A percentile compares a stretch with the other conserved stretches of the same genome.
Conservation (phyloP, 1,140 invertebrate species). For the Chrysoperla carnea region DNA sequence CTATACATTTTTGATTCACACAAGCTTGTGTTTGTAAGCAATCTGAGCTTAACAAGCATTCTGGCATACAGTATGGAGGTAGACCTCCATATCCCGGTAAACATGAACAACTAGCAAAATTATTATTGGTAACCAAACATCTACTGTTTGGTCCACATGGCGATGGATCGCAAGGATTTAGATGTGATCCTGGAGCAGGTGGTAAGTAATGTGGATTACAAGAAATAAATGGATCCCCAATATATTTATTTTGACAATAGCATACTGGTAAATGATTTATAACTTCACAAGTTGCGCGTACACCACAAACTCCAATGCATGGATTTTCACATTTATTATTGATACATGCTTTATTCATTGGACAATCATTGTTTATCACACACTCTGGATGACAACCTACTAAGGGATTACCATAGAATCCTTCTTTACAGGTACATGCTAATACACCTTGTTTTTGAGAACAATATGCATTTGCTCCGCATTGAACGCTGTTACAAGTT, state of each 20-base stretch:
- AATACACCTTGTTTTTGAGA: slow-evolving; percentile 31
- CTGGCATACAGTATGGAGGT: slow-evolving; percentile 61
- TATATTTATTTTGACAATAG: slow-evolving; percentile 48
- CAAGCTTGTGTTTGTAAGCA: slow-evolving; percentile 59
- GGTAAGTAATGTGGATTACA: slow-evolving; percentile 37
- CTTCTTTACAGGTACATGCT: slow-evolving; percentile 42
- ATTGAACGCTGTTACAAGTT: slow-evolving; percentile 45
- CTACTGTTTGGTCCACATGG: slow-evolving; percentile 64
- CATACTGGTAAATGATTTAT: slow-evolving; percentile 65
- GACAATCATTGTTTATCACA: slow-evolving; percentile 59
- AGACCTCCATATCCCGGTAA: slow-evolving; percentile 58
- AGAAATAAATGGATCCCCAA: slow-evolving; percentile 60
- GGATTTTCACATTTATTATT: slow-evolving; percentile 68
- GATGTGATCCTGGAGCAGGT: slow-evolving; percentile 11
- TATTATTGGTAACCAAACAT: slow-evolving; percentile 48
- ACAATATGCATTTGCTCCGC: slow-evolving; percentile 60
- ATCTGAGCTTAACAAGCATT: slow-evolving; percentile 64
- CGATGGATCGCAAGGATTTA: slow-evolving; percentile 47
- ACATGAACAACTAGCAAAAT: slow-evolving; percentile 62
- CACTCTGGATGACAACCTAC: slow-evolving; percentile 59
- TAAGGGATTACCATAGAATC: slow-evolving; percentile 55
- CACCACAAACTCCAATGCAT: slow-evolving; percentile 57
- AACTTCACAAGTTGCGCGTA: slow-evolving; percentile 52
- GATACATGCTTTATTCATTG: slow-evolving; percentile 44
- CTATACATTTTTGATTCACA: slow-evolving; percentile 56